Conservation (phyloP, 2,113 vertebrate genomes). For the Anser brachyrhynchus region DNA sequence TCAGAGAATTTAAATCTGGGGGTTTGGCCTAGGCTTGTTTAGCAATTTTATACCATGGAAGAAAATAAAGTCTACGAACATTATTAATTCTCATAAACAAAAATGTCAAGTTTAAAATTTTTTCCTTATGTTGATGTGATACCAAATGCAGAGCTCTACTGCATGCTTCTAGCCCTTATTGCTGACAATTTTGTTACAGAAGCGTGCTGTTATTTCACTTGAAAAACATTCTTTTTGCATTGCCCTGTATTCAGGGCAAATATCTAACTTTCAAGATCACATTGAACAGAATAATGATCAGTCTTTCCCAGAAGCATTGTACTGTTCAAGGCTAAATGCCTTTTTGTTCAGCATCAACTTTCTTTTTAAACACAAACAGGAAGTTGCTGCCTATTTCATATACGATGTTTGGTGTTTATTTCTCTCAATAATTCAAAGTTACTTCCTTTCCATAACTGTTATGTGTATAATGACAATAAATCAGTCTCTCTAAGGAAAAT, state of each 20-base stretch:
- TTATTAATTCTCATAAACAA: background rate
- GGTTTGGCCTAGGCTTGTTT: background rate
- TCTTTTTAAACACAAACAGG: background rate
- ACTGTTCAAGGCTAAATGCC: background rate
- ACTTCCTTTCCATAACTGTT: background rate
- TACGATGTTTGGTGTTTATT: background rate
- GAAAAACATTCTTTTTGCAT: background rate
- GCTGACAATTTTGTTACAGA: background rate
- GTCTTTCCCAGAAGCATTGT: background rate
- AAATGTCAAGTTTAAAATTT: background rate
- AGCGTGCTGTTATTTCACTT: background rate
- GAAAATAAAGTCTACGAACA: background rate
- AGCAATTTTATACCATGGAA: background rate
- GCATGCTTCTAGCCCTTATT: background rate
- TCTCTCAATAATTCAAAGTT: background rate
- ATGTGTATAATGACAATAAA: background rate
- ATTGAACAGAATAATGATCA: conserved; percentile 3
- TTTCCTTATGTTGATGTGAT: background rate
- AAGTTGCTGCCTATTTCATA: background rate
- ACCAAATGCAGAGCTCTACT: background rate
- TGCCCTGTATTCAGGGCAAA: background rate
- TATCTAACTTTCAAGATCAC: background rate
- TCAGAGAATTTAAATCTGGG: background rate
- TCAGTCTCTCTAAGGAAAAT: background rate
- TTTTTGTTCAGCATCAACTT: conserved; percentile 11